Conservation (phyloP, 2,888 invertebrate genomes). For the Vanessa cardui region DNA sequence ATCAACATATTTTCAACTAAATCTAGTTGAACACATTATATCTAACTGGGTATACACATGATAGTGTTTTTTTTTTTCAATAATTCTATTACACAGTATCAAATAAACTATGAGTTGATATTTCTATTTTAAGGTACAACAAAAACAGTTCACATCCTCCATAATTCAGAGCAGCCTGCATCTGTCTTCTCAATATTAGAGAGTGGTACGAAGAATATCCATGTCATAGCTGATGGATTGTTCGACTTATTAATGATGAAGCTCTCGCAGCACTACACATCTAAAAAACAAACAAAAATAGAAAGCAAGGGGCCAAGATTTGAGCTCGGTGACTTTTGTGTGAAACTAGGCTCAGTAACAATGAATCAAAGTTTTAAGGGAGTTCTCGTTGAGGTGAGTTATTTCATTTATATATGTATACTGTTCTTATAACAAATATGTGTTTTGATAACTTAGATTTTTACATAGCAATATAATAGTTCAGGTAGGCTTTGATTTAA, state of each 20-base stretch:
- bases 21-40: too few species aligned
- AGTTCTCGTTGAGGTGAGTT: constrained; percentile 91
- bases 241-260: constrained; percentile 96
- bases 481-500: too few species aligned
- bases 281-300: constrained; percentile 94
- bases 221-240: constrained; percentile 94
- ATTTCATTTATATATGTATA: not conserved
- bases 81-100: not conserved
- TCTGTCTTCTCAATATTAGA: constrained; percentile 96
- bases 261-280: constrained; percentile 92
- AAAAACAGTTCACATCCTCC: constrained; percentile 94
- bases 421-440: too few species aligned
- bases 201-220: constrained; percentile 92
- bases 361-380: constrained; percentile 97
- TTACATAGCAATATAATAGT: too few species aligned
- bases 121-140: constrained; percentile 82
- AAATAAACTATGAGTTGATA: not conserved
- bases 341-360: constrained; percentile 96
- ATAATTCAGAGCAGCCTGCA: constrained; percentile 97
- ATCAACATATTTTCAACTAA: too few species aligned
- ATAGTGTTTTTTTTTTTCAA: too few species aligned
- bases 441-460: too few species aligned
- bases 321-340: constrained; percentile 95
- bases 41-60: too few species aligned
- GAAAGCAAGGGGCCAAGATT: constrained; percentile 95